Percentiles rank a stretch among this genome's conserved stretches.
These are phyloP conservation scores for Maccullochella peelii DNA, from an alignment of 2,113 vertebrate genomes.

Conservation along the genomic window DNA sequence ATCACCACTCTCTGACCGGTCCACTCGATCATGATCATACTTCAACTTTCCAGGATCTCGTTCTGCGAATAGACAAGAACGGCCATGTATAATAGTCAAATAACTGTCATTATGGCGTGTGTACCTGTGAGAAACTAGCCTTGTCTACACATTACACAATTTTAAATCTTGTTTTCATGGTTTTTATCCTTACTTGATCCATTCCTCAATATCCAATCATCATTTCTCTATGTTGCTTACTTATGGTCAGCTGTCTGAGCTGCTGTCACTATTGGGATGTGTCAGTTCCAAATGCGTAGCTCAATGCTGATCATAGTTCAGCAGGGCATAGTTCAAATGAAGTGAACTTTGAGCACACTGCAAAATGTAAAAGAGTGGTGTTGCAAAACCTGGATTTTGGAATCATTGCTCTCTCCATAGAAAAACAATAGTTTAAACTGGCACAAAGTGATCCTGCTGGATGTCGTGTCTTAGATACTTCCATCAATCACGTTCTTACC, in stretches of 20 bases:
- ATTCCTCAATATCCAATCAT: neutral
- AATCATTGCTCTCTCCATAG: neutral
- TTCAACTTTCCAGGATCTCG: constrained; percentile 93
- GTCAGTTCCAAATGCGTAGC: neutral
- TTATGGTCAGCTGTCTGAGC: neutral
- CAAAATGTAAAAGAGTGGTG: neutral
- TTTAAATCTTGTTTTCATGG: neutral
- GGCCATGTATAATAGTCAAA: rapidly evolving
- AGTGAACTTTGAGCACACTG: neutral
- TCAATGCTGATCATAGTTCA: too few relatives aligned
- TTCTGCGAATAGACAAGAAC: constrained; percentile 80
- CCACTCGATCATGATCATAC: constrained; percentile 90
- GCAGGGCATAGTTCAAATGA: constrained; percentile 1
- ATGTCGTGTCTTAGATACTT: neutral
- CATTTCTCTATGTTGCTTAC: neutral
- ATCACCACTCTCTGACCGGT: constrained; percentile 83
- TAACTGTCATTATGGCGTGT: neutral
- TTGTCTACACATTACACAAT: neutral
- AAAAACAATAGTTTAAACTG: neutral
- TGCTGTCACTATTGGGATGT: neutral
- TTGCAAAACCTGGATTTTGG: neutral
- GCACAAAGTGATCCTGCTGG: neutral
- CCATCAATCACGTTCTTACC: constrained; percentile 54
- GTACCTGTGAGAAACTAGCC: neutral
- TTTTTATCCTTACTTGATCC: neutral